These are phyloP conservation scores for Saguinus midas DNA, from an alignment of 2,113 vertebrate genomes.

Conservation along the genomic window DNA sequence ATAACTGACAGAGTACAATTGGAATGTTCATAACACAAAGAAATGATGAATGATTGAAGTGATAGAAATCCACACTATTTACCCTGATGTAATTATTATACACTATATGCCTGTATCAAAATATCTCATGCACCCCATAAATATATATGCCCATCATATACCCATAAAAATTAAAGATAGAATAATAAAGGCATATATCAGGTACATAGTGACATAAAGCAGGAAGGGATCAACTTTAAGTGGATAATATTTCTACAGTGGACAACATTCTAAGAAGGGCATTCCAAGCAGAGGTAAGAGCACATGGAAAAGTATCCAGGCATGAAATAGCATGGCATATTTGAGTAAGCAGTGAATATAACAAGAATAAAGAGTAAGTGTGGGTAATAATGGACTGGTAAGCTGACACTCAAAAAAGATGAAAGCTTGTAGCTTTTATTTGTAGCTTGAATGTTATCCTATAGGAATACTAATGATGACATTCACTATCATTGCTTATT, in stretches of 20 bases:
- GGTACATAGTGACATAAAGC: not conserved
- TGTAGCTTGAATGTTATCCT: constrained; percentile 39
- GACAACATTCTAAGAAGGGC: not conserved
- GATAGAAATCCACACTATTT: too few species aligned
- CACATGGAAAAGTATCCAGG: not conserved
- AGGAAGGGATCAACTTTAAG: not conserved
- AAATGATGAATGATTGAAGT: too few species aligned
- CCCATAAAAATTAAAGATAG: too few species aligned
- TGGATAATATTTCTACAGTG: constrained; percentile 1
- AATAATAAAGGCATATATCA: not conserved
- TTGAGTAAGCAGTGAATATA: constrained; percentile 29
- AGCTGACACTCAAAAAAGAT: not conserved
- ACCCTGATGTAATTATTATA: too few species aligned
- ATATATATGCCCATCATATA: too few species aligned
- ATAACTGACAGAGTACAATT: too few species aligned
- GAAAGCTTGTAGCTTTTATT: not conserved
- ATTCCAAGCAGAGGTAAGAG: not conserved
- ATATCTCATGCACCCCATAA: too few species aligned
- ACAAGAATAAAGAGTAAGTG: constrained; percentile 50
- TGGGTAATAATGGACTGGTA: not conserved
- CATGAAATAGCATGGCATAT: constrained; percentile 26
- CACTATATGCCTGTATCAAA: too few species aligned
- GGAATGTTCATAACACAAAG: too few species aligned
- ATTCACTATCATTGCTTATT: constrained; percentile 3
- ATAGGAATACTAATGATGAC: not conserved